phyloP scores from a whole-genome alignment of 2,888 invertebrate species.

The Magallana nippona region DNA sequence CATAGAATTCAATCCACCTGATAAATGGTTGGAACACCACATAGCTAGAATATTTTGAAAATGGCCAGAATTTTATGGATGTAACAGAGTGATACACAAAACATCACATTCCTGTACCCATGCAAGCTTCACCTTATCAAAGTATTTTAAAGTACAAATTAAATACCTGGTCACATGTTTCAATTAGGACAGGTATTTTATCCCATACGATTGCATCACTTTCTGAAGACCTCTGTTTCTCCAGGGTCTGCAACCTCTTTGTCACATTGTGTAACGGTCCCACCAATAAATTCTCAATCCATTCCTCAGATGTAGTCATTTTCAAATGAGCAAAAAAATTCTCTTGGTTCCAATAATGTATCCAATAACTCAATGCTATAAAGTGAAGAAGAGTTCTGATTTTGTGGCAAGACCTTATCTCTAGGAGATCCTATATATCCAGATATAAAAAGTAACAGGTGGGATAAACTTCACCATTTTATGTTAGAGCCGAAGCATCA shows the following conservation, averaged over 20 bases:
- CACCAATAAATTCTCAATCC: conserved; percentile 54
- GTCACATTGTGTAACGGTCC: conserved; percentile 54
- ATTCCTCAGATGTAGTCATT: conserved; percentile 60
- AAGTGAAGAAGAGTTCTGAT: background rate
- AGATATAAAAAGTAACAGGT: background rate
- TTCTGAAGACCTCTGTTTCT: conserved; percentile 20
- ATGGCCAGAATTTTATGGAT: no score
- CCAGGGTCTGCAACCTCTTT: conserved; percentile 48
- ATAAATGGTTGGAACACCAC: no score
- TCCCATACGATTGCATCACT: background rate
- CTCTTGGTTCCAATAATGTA: background rate
- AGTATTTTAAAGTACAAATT: no score
- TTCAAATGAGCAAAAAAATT: background rate
- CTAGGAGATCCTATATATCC: background rate
- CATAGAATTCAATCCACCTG: no score
- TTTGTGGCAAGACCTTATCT: background rate
- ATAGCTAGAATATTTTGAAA: no score
- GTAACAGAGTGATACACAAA: no score
- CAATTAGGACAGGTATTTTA: background rate
- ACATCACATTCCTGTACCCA: no score
- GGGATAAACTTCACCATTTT: background rate
- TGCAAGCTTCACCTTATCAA: no score
- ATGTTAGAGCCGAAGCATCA: background rate
- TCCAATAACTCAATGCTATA: background rate
- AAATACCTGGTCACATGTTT: background rate